These are phyloP conservation scores for Daboia siamensis DNA, from an alignment of 2,113 vertebrate genomes.

Conservation along the genomic window DNA sequence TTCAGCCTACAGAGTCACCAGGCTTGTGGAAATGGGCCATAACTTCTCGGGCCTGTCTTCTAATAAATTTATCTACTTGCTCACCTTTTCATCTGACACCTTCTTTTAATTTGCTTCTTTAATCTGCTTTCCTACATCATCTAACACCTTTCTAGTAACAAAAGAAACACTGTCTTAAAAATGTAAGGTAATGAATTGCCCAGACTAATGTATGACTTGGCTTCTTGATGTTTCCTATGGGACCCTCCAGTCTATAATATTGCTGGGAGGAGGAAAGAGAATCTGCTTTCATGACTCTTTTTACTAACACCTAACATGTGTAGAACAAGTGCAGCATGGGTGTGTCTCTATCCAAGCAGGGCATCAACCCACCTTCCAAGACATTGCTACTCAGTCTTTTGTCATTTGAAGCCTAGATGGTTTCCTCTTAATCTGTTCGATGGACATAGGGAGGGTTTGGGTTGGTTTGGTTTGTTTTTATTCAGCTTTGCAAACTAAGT, in stretches of 20 bases:
- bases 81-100: neutral
- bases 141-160: slow-evolving; percentile 24
- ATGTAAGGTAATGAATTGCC: slow-evolving; percentile 10
- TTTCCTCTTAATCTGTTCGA: slow-evolving; percentile 49
- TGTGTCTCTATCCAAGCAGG: slow-evolving; percentile 48
- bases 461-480: neutral
- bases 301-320: slow-evolving; percentile 46
- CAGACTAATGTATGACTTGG: neutral
- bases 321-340: slow-evolving; percentile 46
- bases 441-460: neutral
- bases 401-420: slow-evolving; percentile 55
- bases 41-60: neutral
- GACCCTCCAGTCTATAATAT: neutral
- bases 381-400: slow-evolving; percentile 57
- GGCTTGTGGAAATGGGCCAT: neutral
- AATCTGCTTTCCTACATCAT: slow-evolving; percentile 17
- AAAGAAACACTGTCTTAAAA: slow-evolving; percentile 13
- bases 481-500: slow-evolving; percentile 35
- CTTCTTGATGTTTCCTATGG: neutral
- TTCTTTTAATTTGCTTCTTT: neutral
- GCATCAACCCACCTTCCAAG: slow-evolving; percentile 58
- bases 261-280: neutral
- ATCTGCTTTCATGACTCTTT: neutral
- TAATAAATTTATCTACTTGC: neutral
- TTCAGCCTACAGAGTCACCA: neutral